phyloP scores from a whole-genome alignment of 2,888 invertebrate genomes.

The Diarsia mendica region DNA sequence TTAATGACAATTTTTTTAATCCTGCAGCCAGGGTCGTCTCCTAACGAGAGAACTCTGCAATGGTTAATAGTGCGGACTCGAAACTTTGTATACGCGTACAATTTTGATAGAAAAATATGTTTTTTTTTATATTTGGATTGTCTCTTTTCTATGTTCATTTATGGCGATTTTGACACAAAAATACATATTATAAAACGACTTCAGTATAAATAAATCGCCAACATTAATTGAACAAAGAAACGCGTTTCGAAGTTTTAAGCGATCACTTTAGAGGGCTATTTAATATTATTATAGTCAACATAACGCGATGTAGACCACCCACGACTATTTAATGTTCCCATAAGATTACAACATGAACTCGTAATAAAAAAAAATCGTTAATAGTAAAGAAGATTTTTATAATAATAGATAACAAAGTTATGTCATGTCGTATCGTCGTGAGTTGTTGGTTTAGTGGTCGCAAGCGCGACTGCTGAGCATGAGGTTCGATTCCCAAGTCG shows the following conservation, averaged over 20 bases:
- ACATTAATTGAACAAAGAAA: conserved; percentile 54
- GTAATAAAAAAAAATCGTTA: conserved; percentile 43
- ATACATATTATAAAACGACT: conserved; percentile 2
- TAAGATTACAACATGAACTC: conserved; percentile 48
- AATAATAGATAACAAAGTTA: conserved; percentile 12
- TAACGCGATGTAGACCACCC: conserved; percentile 56
- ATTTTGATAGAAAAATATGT: no score
- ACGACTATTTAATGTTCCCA: conserved; percentile 42
- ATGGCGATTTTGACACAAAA: conserved; percentile 7
- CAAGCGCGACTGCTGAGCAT: no score
- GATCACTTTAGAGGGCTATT: conserved; percentile 29
- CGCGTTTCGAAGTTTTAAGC: conserved; percentile 42
- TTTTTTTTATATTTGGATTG: conserved; percentile 1
- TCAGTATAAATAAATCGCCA: conserved; percentile 27
- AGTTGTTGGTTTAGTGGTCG: no score
- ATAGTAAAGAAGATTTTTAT: conserved; percentile 26
- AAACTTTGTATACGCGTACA: no score
- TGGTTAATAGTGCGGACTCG: no score
- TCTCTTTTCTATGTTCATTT: neutral
- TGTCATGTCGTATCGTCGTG: neutral
- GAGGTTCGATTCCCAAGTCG: no score
- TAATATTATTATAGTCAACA: conserved; percentile 35
- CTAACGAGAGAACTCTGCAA: no score
- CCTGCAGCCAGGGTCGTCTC: no score
- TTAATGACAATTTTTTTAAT: no score